Evolutionary conservation across 2,888 invertebrate species (phyloP).

Genomic region (Dendrolimus pini): DNA sequence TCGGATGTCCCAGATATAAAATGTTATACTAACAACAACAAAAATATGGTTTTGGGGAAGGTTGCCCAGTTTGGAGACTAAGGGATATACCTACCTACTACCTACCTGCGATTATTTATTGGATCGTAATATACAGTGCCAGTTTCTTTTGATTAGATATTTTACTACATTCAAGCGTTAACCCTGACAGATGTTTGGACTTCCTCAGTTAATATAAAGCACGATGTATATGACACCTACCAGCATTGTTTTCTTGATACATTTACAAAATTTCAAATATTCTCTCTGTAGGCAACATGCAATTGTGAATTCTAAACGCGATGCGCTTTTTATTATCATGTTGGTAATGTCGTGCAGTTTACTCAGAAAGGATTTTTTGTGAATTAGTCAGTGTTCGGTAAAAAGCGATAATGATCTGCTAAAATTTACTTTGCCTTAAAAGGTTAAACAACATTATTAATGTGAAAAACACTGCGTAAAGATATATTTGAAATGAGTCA

Average conservation of each 20-base stretch:
- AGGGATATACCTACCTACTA: too few species aligned
- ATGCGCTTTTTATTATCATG: conserved; percentile 52
- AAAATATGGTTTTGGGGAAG: too few species aligned
- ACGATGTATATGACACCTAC: conserved; percentile 56
- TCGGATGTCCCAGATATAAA: too few species aligned
- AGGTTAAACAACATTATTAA: conserved; percentile 2
- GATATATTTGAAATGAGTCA: not conserved
- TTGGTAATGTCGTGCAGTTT: conserved; percentile 57
- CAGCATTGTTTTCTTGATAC: conserved; percentile 57
- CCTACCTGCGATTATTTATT: too few species aligned
- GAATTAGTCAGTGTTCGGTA: conserved; percentile 54
- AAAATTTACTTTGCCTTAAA: conserved; percentile 17
- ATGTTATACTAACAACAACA: too few species aligned
- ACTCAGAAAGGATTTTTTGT: conserved; percentile 64
- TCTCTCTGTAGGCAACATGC: conserved; percentile 20
- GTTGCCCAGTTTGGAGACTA: too few species aligned
- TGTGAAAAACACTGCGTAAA: conserved; percentile 11
- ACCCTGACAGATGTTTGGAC: too few species aligned
- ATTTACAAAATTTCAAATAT: conserved; percentile 50
- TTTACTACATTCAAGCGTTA: too few species aligned
- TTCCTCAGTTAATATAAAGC: not conserved
- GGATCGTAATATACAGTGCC: too few species aligned
- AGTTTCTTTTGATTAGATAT: too few species aligned
- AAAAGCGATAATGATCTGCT: conserved; percentile 38
- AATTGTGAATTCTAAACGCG: conserved; percentile 57